Evolutionary conservation across 2,797 vertebrate genomes (phyloP).

Genomic region (Tadarida brasiliensis): DNA sequence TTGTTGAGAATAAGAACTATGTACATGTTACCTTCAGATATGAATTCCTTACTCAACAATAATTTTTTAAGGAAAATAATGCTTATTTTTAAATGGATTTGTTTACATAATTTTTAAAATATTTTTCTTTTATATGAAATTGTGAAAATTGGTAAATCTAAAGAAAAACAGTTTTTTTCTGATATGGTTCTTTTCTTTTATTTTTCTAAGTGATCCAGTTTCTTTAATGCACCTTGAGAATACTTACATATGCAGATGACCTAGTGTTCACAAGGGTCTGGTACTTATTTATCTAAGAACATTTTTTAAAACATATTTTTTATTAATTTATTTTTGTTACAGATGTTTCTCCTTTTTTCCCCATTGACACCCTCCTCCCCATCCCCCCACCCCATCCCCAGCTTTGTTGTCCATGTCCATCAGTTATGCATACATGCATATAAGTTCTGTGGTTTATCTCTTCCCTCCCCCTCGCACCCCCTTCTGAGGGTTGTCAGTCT

Average conservation of each 20-base stretch:
- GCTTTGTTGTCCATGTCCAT: too few relatives aligned
- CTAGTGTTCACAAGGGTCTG: not conserved
- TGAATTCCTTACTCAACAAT: not conserved
- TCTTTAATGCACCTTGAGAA: not conserved
- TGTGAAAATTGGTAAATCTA: not conserved
- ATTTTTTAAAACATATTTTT: not conserved
- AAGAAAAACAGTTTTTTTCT: not conserved
- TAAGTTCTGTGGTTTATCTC: too few relatives aligned
- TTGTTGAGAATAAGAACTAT: not conserved
- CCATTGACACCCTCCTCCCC: too few relatives aligned
- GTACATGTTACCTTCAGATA: not conserved
- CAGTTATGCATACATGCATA: too few relatives aligned
- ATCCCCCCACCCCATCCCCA: too few relatives aligned
- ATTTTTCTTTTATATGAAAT: not conserved
- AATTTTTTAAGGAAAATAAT: not conserved
- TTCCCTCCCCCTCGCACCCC: too few relatives aligned
- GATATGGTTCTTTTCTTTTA: not conserved
- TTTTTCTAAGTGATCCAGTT: not conserved
- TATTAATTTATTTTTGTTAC: too few relatives aligned
- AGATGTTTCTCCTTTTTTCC: too few relatives aligned
- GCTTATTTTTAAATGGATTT: conserved; percentile 15
- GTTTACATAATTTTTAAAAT: not conserved
- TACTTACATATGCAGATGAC: too few relatives aligned
- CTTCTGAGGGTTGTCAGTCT: too few relatives aligned
- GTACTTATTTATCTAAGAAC: not conserved